Base-by-base conservation (phyloP, 2,888 invertebrate genomes). In the Ormyrus labotus region DNA sequence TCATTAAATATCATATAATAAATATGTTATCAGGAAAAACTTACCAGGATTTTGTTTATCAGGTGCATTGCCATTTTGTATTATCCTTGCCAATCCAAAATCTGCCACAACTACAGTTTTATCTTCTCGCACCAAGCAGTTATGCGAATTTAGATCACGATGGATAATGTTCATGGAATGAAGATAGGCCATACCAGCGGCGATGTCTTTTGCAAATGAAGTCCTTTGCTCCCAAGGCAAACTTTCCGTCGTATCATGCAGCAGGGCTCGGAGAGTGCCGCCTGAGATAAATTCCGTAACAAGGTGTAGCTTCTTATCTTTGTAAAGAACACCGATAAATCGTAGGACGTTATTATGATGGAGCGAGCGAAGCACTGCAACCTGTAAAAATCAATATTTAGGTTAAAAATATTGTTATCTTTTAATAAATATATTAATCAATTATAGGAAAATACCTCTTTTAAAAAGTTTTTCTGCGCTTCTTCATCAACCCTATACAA, bases 121-220 rank as follows among this genome's bases (percentile, higher is more conserved):
- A 91, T 98, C 97, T 94, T 96, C 96, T 87, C 96, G 93, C 69
- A 98, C 96, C 85, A 98, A 93, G 91, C 98, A 98, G 92, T 98
- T 98, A 91, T 97, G 96, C 47, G 98, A 98, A 92, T 98, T 98
- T 88, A 98, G 93, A 92, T 98, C 98, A 74, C 98, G 92, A 92
- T 98, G 98, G 84, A 98, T 98, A 84, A 98, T 97, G 91, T 97
- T 96, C 95, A 96, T 96, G 85, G 97, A 96, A 92, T 98, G 98
- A 82, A 98, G 92, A 92, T 98, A 98, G 10, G 96, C 96, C 95
- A 98, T 96, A 83, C 98, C 98, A 45, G 96, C 95, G 58, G 98
- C 95, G 88, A 98, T 98, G 91, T 98, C 98, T 85, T 96, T 95
- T 68, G 98, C 97, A 90, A 98, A 95, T 0, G 95, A 95, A 4